Evolutionary conservation across 1,140 invertebrate genomes (phyloP).

Genomic region (Microplitis mediator): DNA sequence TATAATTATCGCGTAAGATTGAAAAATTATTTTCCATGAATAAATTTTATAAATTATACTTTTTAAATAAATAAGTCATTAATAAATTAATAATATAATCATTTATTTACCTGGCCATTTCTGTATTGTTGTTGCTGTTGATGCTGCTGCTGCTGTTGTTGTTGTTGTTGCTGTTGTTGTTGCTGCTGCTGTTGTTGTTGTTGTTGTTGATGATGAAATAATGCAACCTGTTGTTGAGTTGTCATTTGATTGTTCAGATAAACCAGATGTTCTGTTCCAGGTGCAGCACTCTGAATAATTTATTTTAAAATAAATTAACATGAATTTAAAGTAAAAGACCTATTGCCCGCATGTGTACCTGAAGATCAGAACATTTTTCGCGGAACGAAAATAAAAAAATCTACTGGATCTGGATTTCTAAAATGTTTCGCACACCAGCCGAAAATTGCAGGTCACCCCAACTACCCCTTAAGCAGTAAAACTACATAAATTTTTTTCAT

Average conservation of each 20-base stretch:
- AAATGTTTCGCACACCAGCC: too few species aligned
- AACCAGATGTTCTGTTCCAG: slow-evolving; percentile 69
- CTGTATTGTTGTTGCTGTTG: slow-evolving; percentile 52
- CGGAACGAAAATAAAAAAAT: too few species aligned
- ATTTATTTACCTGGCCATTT: slow-evolving; percentile 57
- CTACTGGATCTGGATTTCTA: too few species aligned
- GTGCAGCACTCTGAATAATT: slow-evolving; percentile 65
- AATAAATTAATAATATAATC: neutral
- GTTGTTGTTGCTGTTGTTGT: slow-evolving; percentile 54
- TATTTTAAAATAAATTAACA: slow-evolving; percentile 26
- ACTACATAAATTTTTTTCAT: too few species aligned
- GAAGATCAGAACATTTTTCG: too few species aligned
- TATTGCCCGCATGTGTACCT: too few species aligned
- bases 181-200: slow-evolving; percentile 67
- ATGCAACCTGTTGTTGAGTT: slow-evolving; percentile 66
- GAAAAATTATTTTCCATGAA: too few species aligned
- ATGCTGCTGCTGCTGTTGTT: slow-evolving; percentile 56
- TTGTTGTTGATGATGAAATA: slow-evolving; percentile 69
- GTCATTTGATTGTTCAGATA: slow-evolving; percentile 71
- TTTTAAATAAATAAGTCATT: neutral
- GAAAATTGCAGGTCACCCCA: too few species aligned
- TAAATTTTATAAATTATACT: neutral
- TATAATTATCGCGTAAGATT: too few species aligned
- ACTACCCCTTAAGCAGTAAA: too few species aligned
- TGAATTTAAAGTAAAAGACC: too few species aligned